These are phyloP conservation scores for Latheticus oryzae DNA, from an alignment of 2,888 invertebrate genomes.

Conservation along the genomic window DNA sequence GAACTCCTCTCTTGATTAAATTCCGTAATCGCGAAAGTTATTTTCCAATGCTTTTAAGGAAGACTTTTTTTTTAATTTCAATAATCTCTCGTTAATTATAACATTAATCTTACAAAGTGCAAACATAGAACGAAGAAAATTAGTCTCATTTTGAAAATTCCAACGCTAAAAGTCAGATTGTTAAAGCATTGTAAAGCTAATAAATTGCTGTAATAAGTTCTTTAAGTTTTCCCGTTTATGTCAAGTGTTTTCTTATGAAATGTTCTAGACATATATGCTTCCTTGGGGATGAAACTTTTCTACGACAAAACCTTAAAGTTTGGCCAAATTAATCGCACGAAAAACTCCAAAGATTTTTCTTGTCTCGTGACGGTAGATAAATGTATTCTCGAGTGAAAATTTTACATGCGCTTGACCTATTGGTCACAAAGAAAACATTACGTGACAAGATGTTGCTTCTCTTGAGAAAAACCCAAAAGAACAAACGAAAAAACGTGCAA, in stretches of 20 bases:
- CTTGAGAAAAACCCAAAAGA: too few relatives aligned
- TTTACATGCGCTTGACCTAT: slow-evolving; percentile 10
- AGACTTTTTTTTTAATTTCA: slow-evolving; percentile 19
- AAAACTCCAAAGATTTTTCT: slow-evolving; percentile 23
- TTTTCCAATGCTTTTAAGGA: slow-evolving; percentile 15
- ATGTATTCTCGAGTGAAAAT: neutral
- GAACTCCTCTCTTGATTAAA: slow-evolving; percentile 27
- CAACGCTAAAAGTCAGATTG: slow-evolving; percentile 5
- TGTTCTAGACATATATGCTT: slow-evolving; percentile 29
- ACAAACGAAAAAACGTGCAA: too few relatives aligned
- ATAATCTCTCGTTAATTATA: slow-evolving; percentile 18
- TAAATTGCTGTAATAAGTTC: slow-evolving; percentile 28
- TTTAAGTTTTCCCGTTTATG: slow-evolving; percentile 29
- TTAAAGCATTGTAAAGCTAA: slow-evolving; percentile 7
- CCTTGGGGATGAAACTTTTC: slow-evolving; percentile 35
- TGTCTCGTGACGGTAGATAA: slow-evolving; percentile 6
- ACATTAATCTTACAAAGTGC: slow-evolving; percentile 14
- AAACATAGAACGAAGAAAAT: slow-evolving; percentile 3
- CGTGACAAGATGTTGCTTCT: neutral
- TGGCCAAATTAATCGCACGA: slow-evolving; percentile 30
- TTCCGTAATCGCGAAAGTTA: slow-evolving; percentile 23
- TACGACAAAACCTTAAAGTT: slow-evolving; percentile 25
- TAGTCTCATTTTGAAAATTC: slow-evolving; percentile 1
- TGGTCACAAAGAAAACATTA: slow-evolving; percentile 3
- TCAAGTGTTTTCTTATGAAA: slow-evolving; percentile 32